Conservation (phyloP, 2,888 invertebrate genomes). For the Nowickia ferox region DNA sequence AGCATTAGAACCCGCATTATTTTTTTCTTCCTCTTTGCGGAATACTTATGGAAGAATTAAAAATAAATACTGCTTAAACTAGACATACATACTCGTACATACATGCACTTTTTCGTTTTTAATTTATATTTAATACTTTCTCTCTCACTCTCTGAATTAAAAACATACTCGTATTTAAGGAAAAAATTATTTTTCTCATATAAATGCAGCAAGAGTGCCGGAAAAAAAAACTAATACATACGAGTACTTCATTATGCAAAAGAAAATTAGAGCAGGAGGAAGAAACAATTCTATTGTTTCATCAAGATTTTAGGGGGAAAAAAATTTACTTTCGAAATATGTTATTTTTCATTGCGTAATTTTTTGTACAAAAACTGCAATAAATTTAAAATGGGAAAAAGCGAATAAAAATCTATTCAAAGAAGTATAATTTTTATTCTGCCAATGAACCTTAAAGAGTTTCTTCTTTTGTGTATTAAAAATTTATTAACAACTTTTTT, state of each 20-base stretch:
- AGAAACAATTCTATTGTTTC: conserved; percentile 18
- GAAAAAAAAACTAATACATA: too few relatives aligned
- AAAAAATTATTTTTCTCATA: background rate
- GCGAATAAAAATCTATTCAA: background rate
- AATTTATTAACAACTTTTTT: background rate
- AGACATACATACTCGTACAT: background rate
- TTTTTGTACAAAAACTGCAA: background rate
- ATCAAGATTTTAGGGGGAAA: background rate
- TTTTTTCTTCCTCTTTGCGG: background rate
- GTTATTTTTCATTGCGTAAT: conserved; percentile 11
- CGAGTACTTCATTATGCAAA: conserved; percentile 3
- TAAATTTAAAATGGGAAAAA: background rate
- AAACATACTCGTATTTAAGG: conserved; percentile 13
- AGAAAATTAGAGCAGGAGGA: conserved; percentile 6
- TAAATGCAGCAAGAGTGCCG: background rate
- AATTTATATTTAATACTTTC: conserved; percentile 48
- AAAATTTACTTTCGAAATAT: conserved; percentile 9
- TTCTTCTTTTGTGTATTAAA: background rate
- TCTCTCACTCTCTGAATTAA: conserved; percentile 1
- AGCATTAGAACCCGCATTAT: conserved; percentile 31
- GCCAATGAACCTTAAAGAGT: conserved; percentile 31
- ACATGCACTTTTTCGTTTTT: conserved; percentile 18
- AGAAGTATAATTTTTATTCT: background rate
- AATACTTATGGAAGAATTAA: conserved; percentile 19
- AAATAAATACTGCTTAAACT: conserved; percentile 4